Conservation (phyloP, 1,140 invertebrate species). For the Scaptodrosophila lebanonensis region DNA sequence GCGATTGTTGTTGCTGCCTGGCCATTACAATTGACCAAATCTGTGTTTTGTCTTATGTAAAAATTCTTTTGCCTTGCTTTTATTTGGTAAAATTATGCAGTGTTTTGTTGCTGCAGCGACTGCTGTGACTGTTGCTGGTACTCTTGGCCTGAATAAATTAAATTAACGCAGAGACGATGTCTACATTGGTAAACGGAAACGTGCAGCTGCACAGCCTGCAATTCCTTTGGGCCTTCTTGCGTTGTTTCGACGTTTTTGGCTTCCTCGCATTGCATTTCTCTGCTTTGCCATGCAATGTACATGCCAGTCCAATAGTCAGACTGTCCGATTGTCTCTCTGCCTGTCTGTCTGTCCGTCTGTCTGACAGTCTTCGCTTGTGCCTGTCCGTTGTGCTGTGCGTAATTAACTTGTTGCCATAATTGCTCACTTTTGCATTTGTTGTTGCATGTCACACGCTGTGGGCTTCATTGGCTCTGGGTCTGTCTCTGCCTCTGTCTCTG, state of each 20-base stretch:
- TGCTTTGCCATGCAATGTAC: too few species aligned
- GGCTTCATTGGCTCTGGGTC: background rate
- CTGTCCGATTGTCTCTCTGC: too few species aligned
- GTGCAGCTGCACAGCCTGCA: constrained; percentile 16
- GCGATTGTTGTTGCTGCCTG: background rate
- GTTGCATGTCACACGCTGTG: constrained; percentile 36
- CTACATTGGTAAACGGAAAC: too few species aligned
- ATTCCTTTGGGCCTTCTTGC: constrained; percentile 18
- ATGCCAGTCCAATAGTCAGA: too few species aligned
- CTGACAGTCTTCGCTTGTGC: background rate
- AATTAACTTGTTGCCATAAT: constrained; percentile 62
- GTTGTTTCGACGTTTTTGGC: too few species aligned
- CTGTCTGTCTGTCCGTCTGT: constrained; percentile 11
- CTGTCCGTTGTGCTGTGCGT: constrained; percentile 16
- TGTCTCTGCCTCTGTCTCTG: background rate
- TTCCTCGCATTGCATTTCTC: too few species aligned
- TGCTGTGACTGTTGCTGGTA: constrained; percentile 5
- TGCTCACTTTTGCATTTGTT: constrained; percentile 49
- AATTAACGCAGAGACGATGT: constrained; percentile 31
- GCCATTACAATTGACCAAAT: constrained; percentile 20
- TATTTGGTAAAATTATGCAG: constrained; percentile 26
- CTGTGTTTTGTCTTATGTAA: constrained; percentile 27
- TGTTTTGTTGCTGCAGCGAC: too few species aligned
- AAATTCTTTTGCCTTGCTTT: constrained; percentile 16
- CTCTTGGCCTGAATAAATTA: constrained; percentile 52